Conservation (phyloP, 53 echinoderm and acorn worm genomes). For the Patiria pectinifera region DNA sequence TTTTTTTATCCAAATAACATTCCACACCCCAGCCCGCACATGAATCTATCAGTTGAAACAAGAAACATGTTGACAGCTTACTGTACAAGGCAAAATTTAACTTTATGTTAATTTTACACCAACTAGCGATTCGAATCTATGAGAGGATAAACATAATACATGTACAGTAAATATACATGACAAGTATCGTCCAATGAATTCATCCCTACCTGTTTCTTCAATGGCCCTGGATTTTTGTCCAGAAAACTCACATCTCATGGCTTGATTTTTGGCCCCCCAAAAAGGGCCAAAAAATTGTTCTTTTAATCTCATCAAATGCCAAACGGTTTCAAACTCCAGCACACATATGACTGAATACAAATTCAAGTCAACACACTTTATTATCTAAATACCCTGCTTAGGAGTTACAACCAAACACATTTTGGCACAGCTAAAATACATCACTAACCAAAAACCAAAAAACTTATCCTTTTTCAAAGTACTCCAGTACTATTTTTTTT, state of each 20-base stretch:
- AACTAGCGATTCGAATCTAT: not conserved
- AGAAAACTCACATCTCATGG: not conserved
- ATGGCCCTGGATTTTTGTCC: not conserved
- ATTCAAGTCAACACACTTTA: not conserved
- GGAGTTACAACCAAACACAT: not conserved
- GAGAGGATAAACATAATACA: not conserved
- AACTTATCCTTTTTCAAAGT: not conserved
- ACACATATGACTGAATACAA: not conserved
- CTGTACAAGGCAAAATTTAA: conserved; percentile 1
- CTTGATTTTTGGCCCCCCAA: not conserved
- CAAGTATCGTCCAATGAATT: not conserved
- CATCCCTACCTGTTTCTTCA: not conserved
- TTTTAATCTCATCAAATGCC: not conserved
- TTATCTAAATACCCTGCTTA: not conserved
- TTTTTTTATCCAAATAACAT: not conserved
- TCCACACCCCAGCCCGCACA: not conserved
- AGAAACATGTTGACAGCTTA: not conserved
- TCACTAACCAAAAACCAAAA: not conserved
- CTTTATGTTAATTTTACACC: not conserved
- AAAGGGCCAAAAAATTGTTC: not conserved
- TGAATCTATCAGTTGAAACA: not conserved
- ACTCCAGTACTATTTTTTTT: not conserved
- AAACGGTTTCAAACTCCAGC: not conserved
- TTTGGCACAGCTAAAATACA: not conserved
- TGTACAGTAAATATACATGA: not conserved